Evolutionary conservation across 1,140 invertebrate genomes (phyloP), one percentile per base, ranked within the genome.

Genomic region (Drosophila littoralis): DNA sequence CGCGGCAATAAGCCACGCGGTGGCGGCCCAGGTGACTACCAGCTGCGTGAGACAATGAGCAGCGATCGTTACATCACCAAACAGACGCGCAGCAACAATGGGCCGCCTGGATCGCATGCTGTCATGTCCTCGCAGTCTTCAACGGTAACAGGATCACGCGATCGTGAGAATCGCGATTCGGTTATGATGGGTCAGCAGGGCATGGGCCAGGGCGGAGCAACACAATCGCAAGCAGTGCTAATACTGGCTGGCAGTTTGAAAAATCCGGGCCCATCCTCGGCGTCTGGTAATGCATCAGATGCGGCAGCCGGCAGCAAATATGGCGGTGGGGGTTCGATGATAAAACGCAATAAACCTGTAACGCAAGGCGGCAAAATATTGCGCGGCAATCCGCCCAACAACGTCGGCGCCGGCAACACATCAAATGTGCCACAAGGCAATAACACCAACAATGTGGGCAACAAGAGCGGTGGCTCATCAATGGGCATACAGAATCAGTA

Each of bases 61-160:
- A 81, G 86, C 10, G 90, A 91, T 54, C 90, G 90, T 7, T 91
- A 91, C 55, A 91, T 91, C 6, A 91, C 90, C 15, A 91, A 91
- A 35, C 90, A 86, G 55, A 77, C 90, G 28, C 86, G 90, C 43
- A 91, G 68, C 60, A 91, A 84, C 48, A 91, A 81, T 60, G 90
- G 90, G 46, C 90, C 90, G 32, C 90, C 82, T 10, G 75, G 80
- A 60, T 74, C 84, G 32, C 84, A 89, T 81, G 64, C 67, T 32
- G 74, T 65, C 58, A 81, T 84, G 75, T 90, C 72, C 51, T 75
- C 77, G 58, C 82, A 81, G 50, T 73, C 75, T 17, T 64, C 66
- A 50, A 8, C n/a, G 9, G 68, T 70, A 13, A 7, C 50, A 1
- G 73, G 67, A n/a, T 52, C 57, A 7, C 80, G 86, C 17, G 88